Percentiles rank a stretch among this genome's conserved stretches.
Conservation (phyloP, 2,113 vertebrate genomes). For the Irena cyanogastra region DNA sequence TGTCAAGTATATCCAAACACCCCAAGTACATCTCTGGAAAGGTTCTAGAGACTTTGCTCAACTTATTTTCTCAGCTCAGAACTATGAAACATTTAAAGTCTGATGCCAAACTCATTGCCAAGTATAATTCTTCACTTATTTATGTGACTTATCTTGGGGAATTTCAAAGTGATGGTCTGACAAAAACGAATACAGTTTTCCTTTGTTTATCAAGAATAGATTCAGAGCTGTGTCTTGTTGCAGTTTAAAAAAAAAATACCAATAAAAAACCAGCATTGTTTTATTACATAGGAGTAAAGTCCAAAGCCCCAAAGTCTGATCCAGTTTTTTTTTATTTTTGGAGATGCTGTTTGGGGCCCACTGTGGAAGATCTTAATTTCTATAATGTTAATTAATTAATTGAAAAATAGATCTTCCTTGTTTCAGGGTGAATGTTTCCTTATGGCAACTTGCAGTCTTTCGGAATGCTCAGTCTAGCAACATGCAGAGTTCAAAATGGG, state of each 20-base stretch:
- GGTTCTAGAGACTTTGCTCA: conserved; percentile 34
- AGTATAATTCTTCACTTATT: conserved; percentile 56
- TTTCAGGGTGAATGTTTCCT: background rate
- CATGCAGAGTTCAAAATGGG: background rate
- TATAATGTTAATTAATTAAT: background rate
- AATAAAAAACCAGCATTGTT: background rate
- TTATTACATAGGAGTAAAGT: background rate
- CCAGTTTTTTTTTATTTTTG: background rate
- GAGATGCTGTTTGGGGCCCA: background rate
- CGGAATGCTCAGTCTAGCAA: background rate
- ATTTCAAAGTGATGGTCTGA: conserved; percentile 53
- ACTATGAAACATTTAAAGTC: conserved; percentile 31
- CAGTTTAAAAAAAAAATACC: background rate
- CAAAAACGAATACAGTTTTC: background rate
- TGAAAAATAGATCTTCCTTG: background rate
- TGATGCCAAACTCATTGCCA: conserved; percentile 43
- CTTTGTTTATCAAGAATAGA: conserved; percentile 27
- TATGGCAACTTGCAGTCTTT: background rate
- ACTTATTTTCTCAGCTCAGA: conserved; percentile 44
- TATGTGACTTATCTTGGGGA: conserved; percentile 42
- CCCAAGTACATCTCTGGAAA: background rate
- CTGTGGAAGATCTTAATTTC: background rate
- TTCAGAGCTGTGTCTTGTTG: conserved; percentile 15
- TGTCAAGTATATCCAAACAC: conserved; percentile 55
- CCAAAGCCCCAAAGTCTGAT: background rate